Evolutionary conservation across 2,888 invertebrate species (phyloP), one percentile per base, ranked within the genome.

Genomic region (Synergus itoensis): DNA sequence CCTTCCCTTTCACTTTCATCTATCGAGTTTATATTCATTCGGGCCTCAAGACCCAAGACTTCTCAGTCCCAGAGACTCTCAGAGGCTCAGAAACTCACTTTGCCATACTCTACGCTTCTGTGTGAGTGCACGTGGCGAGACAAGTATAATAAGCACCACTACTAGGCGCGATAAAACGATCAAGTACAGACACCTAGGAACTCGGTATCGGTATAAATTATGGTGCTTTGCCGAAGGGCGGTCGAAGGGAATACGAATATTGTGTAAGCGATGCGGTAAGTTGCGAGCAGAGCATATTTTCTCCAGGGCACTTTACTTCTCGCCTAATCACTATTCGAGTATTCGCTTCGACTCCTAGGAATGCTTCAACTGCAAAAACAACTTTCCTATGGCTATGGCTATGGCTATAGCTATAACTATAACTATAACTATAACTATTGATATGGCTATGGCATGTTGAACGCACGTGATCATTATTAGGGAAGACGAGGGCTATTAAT

Each of bases 1-100:
- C 90, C 91, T 91, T 91, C 90, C 91, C 92, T 92, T 91, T 91
- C 91, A 91, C 91, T 92, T 91, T 91, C 91, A 89, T 92, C 90
- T 89, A 90, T 90, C 90, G 88, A 84, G 86, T 84, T 53, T 82
- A 83, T 85, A 83, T 82, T 84, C 79, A 80, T 40, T 76, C 57
- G 82, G 82, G 80, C 77, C 81, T 79, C 77, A 36, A 81, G 79
- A 77, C 80, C 48, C 53, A 21, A 21, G 36, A 67, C 69, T 75
- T 77, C 48, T 41, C 43, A n/a, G 78, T 80, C 16, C 45, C 12
- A 45, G 11, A 11, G 18, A 9, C 8, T 8, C 57, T 11, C 57
- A 57, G 57, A 57, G 45, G 14, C 45, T 45, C 18, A 57, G 18
- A 57, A 57, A 57, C 57, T 57, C 57, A 80, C 79, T 80, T 53